A percentile compares a stretch with the other conserved stretches of the same genome.
These are phyloP conservation scores for Panthera leo DNA, from an alignment of 2,113 vertebrate genomes.

Conservation along the genomic window DNA sequence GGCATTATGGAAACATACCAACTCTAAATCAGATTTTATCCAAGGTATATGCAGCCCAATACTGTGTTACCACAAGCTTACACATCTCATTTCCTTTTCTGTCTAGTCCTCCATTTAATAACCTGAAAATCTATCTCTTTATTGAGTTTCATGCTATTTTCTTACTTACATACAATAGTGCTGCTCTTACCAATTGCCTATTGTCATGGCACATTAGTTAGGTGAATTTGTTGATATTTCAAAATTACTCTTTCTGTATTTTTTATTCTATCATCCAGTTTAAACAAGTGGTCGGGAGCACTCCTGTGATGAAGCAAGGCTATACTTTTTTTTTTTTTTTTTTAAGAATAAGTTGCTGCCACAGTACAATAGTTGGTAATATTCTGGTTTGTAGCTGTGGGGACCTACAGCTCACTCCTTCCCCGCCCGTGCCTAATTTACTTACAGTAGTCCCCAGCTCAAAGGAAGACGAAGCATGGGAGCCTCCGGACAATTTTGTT, in stretches of 20 bases:
- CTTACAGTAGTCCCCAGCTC: neutral
- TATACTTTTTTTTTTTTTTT: neutral
- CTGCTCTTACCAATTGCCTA: constrained; percentile 62
- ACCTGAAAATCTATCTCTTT: constrained; percentile 72
- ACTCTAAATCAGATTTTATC: constrained; percentile 69
- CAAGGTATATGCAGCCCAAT: constrained; percentile 60
- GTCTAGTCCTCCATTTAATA: constrained; percentile 62
- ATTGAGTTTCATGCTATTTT: constrained; percentile 76
- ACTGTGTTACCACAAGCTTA: constrained; percentile 47
- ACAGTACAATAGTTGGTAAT: neutral
- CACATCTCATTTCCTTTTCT: constrained; percentile 74
- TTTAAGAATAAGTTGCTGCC: constrained; percentile 11
- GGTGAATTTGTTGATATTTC: constrained; percentile 74
- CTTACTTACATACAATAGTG: constrained; percentile 67
- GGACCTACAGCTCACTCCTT: neutral
- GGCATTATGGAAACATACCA: constrained; percentile 51
- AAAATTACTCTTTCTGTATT: constrained; percentile 60
- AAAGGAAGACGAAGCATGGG: neutral
- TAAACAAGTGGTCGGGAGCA: constrained; percentile 67
- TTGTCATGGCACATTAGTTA: constrained; percentile 77
- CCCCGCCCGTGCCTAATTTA: neutral
- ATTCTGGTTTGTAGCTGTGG: neutral
- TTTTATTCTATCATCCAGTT: constrained; percentile 72
- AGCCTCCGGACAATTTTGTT: neutral
- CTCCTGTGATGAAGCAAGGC: constrained; percentile 51